Evolutionary conservation across 37 sponge, comb jelly and placozoan genomes (phyloP), one percentile per base, ranked within the genome.

Genomic region (Diacarnus erythraeanus): DNA sequence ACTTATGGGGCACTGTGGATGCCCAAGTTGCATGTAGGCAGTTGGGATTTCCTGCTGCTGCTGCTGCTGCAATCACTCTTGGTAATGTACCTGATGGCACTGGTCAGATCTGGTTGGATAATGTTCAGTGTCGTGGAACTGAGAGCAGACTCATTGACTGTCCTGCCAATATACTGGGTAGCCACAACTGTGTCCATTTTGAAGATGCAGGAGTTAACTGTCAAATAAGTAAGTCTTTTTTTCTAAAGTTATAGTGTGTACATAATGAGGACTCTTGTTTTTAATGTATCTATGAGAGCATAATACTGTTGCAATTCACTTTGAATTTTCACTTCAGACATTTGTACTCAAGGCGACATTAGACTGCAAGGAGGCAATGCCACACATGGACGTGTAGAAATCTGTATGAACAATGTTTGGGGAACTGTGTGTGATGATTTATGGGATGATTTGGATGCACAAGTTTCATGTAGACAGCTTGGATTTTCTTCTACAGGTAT

Each of bases 21-120:
- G 81, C 71, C 37, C 56, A 76, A 23, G 85, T 84, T 15, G 85
- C 42, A 39, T 84, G 85, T 26, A 36, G 71, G 30, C 85, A 84
- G 34, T 61, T 77, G 1, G 78, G 78, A 17, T 77, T 80, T 57
- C 5, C 43, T 59, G 40, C 37, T 8, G 30, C 41, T 35, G 54
- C 63, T 60, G 34, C 69, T 37, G 27, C 20, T 15, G 38, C 27
- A 12, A 36, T 68, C 9, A 33, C 37, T 18, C 3, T 3, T 15
- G 35, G 38, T 5, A 29, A 17, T 26, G 34, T 68, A 3, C 5
- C 39, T 8, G 37, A 68, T 35, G 69, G 69, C 8, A 31, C 69
- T 31, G 69, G 69, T 8, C 69, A 68, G 39, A 68, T 68, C 69
- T 68, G 69, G 69, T 34, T 68, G 38, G 69, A 68, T 31, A 34